Percentiles rank a stretch among this genome's conserved stretches.
phyloP scores from a whole-genome alignment of 2,797 vertebrate genomes.

The Sebastes itinus region DNA sequence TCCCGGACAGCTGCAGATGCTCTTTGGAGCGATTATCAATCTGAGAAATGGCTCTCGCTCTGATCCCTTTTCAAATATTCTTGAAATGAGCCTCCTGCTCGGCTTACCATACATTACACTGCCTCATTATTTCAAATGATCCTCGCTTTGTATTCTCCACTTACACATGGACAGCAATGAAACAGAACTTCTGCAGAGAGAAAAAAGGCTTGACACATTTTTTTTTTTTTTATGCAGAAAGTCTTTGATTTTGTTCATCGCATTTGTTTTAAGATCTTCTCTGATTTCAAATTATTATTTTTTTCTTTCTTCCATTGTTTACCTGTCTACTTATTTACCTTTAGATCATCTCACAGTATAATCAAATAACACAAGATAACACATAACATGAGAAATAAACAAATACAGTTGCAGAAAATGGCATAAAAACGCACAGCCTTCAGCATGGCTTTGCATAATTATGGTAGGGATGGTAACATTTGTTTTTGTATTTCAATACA shows the following conservation, averaged over 20 bases:
- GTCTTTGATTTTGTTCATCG: constrained; percentile 1
- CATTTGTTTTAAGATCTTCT: neutral
- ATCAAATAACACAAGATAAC: too few relatives aligned
- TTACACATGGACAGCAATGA: neutral
- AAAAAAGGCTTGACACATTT: neutral
- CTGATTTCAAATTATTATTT: neutral
- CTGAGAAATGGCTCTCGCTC: constrained; percentile 35
- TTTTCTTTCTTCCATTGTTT: neutral
- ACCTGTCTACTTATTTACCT: neutral
- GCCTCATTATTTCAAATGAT: constrained; percentile 40
- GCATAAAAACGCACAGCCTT: too few relatives aligned
- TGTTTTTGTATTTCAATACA: too few relatives aligned
- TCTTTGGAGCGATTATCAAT: constrained; percentile 58
- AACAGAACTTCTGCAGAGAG: neutral
- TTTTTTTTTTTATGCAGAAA: neutral
- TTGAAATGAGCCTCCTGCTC: constrained; percentile 56
- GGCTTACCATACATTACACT: constrained; percentile 46
- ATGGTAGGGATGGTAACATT: too few relatives aligned
- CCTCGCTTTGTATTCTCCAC: constrained; percentile 16
- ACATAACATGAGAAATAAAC: too few relatives aligned
- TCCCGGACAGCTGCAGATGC: constrained; percentile 45
- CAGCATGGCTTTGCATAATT: too few relatives aligned
- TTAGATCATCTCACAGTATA: neutral
- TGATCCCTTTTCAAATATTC: constrained; percentile 66
- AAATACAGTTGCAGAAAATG: too few relatives aligned